These are phyloP conservation scores for Pseudochaenichthys georgianus DNA, from an alignment of 2,797 vertebrate genomes.

Conservation along the genomic window DNA sequence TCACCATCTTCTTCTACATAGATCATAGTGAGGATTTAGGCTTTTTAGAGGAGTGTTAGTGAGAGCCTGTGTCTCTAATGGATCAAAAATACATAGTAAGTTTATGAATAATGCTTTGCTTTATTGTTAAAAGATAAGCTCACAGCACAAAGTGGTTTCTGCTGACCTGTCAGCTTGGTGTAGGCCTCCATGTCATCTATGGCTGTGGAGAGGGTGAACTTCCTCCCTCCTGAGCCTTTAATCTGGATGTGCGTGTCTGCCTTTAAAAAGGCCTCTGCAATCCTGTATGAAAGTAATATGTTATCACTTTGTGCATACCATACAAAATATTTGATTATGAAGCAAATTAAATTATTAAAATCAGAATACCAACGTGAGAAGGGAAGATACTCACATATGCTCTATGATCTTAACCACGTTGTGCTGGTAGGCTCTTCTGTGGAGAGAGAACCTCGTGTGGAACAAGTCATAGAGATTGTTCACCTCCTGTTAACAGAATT, in stretches of 20 bases:
- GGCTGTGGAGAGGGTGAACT: conserved; percentile 87
- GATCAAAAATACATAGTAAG: too few species aligned
- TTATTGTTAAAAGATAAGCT: conserved; percentile 7
- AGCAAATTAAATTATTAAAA: neutral
- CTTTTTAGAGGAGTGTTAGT: too few species aligned
- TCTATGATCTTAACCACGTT: conserved; percentile 87
- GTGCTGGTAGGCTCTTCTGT: conserved; percentile 91
- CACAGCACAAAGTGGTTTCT: neutral
- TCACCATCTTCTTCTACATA: too few species aligned
- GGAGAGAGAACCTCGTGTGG: conserved; percentile 87
- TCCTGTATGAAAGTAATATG: conserved; percentile 80
- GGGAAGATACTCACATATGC: conserved; percentile 85
- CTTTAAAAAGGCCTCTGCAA: conserved; percentile 92
- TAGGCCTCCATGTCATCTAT: conserved; percentile 95
- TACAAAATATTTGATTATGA: neutral
- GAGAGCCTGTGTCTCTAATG: too few species aligned
- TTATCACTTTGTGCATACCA: too few species aligned
- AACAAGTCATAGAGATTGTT: conserved; percentile 92
- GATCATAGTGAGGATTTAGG: too few species aligned
- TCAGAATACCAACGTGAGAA: neutral
- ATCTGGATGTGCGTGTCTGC: conserved; percentile 88
- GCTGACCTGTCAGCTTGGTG: conserved; percentile 92
- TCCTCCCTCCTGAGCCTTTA: conserved; percentile 77
- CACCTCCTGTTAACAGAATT: conserved; percentile 83
- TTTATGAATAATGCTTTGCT: neutral